Conservation (phyloP, 2,888 invertebrate genomes). For the Cybosia mesomella region DNA sequence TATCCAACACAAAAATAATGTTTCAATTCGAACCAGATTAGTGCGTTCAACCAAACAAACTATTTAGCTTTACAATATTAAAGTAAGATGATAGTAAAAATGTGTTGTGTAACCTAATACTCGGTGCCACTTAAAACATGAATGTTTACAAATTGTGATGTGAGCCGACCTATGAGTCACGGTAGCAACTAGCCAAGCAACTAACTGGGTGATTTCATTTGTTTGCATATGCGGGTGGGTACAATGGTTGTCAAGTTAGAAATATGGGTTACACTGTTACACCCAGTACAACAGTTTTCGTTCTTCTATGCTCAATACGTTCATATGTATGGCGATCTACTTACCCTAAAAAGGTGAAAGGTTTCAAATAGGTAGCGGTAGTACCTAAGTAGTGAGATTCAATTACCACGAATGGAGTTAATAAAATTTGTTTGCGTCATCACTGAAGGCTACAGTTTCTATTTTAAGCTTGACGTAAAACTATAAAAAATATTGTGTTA, state of each 20-base stretch:
- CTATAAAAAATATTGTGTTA: no score
- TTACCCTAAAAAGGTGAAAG: neutral
- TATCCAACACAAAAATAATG: no score
- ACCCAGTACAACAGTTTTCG: neutral
- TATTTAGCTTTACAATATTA: neutral
- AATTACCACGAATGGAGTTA: neutral
- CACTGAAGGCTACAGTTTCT: neutral
- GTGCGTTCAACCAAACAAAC: no score
- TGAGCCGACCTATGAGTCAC: constrained; percentile 22
- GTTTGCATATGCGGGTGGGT: constrained; percentile 47
- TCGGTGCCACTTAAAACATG: neutral
- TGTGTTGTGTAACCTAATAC: neutral
- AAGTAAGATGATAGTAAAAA: neutral
- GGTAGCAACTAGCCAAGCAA: constrained; percentile 29
- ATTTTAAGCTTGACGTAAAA: neutral
- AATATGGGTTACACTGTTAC: neutral
- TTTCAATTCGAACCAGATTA: no score
- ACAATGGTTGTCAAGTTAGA: constrained; percentile 12
- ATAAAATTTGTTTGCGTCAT: neutral
- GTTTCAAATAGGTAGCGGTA: neutral
- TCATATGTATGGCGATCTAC: neutral
- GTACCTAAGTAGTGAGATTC: neutral
- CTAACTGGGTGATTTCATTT: constrained; percentile 41
- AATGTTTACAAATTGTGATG: constrained; percentile 14
- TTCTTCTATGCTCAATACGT: neutral